Conservation (phyloP, 2,888 invertebrate genomes). For the Meliscaeva auricollis region DNA sequence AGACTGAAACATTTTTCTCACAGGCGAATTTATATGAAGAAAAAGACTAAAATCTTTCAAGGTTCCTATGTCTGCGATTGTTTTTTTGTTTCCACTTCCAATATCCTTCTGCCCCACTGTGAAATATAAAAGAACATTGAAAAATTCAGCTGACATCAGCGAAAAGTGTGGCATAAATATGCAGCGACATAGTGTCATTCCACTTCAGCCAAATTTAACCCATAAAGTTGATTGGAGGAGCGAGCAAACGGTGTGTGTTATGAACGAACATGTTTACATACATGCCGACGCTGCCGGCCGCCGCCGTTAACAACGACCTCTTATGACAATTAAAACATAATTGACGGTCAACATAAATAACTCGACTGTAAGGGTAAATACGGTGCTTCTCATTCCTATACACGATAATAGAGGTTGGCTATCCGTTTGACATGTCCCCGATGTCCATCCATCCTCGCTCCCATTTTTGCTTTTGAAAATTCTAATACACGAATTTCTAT, state of each 20-base stretch:
- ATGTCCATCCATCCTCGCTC: constrained; percentile 26
- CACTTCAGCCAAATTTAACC: constrained; percentile 49
- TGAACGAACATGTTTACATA: constrained; percentile 61
- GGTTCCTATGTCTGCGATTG: no score
- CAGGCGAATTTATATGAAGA: no score
- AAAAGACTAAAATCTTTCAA: no score
- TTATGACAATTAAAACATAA: constrained; percentile 84
- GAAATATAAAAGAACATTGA: background rate
- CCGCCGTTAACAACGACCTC: constrained; percentile 79
- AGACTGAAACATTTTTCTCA: no score
- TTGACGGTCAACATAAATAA: constrained; percentile 83
- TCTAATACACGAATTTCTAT: constrained; percentile 73
- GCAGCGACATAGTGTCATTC: constrained; percentile 3
- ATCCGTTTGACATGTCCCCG: constrained; percentile 38
- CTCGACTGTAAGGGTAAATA: constrained; percentile 74
- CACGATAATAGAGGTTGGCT: background rate
- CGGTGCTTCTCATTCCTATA: constrained; percentile 76
- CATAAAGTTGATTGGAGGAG: constrained; percentile 32
- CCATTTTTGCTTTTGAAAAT: constrained; percentile 57
- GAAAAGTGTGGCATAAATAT: constrained; percentile 54
- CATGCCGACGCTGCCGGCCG: no score
- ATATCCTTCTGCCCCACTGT: background rate
- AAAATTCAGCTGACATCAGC: constrained; percentile 73
- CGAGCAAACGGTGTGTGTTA: constrained; percentile 4
- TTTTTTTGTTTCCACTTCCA: background rate